These are phyloP conservation scores for Emys orbicularis DNA, from an alignment of 2,797 vertebrate genomes.

Conservation along the genomic window DNA sequence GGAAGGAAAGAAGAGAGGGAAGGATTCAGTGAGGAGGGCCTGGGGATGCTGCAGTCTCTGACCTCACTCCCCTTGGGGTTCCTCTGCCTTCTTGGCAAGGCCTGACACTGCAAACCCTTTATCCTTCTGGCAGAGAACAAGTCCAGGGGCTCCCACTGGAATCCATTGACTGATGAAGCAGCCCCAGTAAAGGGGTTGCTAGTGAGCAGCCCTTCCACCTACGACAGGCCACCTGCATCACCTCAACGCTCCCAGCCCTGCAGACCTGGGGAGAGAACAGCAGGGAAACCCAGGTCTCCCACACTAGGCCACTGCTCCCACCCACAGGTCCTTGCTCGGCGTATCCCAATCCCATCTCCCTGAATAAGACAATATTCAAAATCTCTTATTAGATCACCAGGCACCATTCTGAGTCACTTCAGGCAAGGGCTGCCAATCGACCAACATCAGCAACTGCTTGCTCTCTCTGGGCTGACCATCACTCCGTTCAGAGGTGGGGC, in stretches of 20 bases:
- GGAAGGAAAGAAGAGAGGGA: neutral
- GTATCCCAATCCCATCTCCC: neutral
- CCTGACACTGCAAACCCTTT: neutral
- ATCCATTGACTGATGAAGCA: neutral
- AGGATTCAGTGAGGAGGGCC: neutral
- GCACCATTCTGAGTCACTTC: neutral
- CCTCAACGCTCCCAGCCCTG: neutral
- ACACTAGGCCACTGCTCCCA: neutral
- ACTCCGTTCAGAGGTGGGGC: neutral
- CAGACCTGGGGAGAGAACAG: neutral
- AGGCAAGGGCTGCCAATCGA: neutral
- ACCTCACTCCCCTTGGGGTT: neutral
- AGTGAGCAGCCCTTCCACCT: neutral
- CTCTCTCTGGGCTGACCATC: neutral
- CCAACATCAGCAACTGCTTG: neutral
- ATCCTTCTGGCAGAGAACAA: neutral
- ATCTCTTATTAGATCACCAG: neutral
- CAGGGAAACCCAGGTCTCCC: neutral
- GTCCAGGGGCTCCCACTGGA: neutral
- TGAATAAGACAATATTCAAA: neutral
- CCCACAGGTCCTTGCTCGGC: neutral
- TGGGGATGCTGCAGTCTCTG: neutral
- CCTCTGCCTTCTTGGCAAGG: neutral
- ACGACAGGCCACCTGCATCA: neutral
- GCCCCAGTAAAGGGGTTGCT: neutral